phyloP scores from a whole-genome alignment of 2,888 invertebrate species.

The Syrphus vitripennis region DNA sequence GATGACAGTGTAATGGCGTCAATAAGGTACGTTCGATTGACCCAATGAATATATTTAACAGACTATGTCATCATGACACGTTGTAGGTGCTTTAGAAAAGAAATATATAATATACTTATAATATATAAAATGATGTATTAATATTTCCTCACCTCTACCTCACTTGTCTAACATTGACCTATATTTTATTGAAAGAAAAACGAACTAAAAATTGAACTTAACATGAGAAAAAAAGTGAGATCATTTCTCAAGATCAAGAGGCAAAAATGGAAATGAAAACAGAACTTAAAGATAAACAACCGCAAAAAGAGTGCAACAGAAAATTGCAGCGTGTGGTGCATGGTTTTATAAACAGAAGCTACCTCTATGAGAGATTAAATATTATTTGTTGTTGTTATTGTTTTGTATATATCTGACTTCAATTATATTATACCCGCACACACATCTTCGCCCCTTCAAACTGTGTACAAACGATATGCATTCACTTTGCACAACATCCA shows the following conservation, averaged over 20 bases:
- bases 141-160: constrained; percentile 15
- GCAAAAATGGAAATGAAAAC: constrained; percentile 49
- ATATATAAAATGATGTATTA: constrained; percentile 25
- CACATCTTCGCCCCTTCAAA: background rate
- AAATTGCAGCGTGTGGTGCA: constrained; percentile 53
- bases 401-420: constrained; percentile 51
- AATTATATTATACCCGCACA: background rate
- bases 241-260: constrained; percentile 70
- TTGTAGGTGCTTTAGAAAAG: background rate
- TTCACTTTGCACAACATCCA: constrained; percentile 32
- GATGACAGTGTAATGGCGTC: constrained; percentile 48
- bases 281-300: constrained; percentile 36
- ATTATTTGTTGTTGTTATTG: constrained; percentile 18
- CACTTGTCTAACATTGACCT: constrained; percentile 77
- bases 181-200: constrained; percentile 74
- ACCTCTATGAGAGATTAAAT: constrained; percentile 9
- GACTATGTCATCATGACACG: constrained; percentile 45
- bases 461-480: background rate
- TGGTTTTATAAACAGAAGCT: constrained; percentile 36
- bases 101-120: too few species aligned
- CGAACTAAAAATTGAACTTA: constrained; percentile 64
- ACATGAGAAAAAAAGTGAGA: constrained; percentile 29
- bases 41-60: constrained; percentile 42
- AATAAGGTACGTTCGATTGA: constrained; percentile 63
- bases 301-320: constrained; percentile 7